Base-by-base conservation (phyloP, 2,888 invertebrate genomes). In the Tiphia femorata region DNA sequence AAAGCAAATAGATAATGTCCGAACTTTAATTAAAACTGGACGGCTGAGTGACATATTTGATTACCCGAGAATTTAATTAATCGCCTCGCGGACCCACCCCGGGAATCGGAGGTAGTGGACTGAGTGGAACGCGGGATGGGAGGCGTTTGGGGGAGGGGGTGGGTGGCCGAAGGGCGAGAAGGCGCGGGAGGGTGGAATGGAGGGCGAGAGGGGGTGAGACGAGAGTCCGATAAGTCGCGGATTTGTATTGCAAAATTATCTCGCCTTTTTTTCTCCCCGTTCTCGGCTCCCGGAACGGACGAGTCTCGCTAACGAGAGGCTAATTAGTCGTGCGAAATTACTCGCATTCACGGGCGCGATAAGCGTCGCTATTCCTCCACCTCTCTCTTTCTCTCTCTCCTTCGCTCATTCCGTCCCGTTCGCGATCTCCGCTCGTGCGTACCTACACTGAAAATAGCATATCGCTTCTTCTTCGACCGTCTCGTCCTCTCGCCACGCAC, bases 1-100 rank as follows among this genome's bases (percentile, higher is more conserved):
- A 80, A 81, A 82, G 82, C 82, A 83, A 83, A 82, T 82, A 81
- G 83, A 83, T 83, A 83, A 82, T 82, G 81, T 82, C 79, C 77
- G 75, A 83, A 83, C 76, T 82, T 83, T 83, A 82, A 82, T 82
- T 83, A 82, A 82, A 83, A 83, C 79, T 79, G 76, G 82, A 82
- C 80, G 79, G 79, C 77, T 82, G 83, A 83, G 77, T 80, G 83
- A 83, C 83, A 78, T 79, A 81, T 82, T 83, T 82, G 82, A 82
- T 83, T 81, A 83, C 77, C 75, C 80, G 80, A 82, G 82, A 83
- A 82, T 83, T 82, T 82, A 83, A 83, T 83, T 83, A 82, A 83
- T 83, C 82, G 81, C 79, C 75, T 76, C 75, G 75, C 72, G 73
- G 67, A 73, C 75, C 70, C 67, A 59, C 60, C 23, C 47, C 47